Base-by-base conservation (phyloP, 2,888 invertebrate species). In the Drosophila nr. perissopoda region DNA sequence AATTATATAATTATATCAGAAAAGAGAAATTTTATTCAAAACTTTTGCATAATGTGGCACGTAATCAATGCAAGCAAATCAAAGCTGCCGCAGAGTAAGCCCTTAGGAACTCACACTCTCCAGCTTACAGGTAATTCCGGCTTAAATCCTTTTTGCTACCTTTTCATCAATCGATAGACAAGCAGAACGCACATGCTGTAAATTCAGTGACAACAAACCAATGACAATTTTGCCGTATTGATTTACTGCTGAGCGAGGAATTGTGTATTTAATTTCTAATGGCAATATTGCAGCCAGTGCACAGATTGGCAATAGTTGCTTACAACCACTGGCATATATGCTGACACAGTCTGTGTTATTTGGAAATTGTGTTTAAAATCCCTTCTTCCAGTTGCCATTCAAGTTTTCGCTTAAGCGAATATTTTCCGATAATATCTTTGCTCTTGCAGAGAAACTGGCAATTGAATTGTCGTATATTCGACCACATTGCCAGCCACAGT, bases 181-280 rank as follows among this genome's bases (percentile, higher is more conserved):
- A 51, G 25, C 42, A 27, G 4, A 11, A 16, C 18, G 42, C 31
- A 29, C 48, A 7, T 34, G 34, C 33, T 21, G 25, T 61, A 25
- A 45, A 53, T 66, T 52, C 36, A 27, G 27, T 51, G 49, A 21
- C 56, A 62, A 56, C 40, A 63, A 57, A 18, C 29, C 61, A 40
- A 77, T 65, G 3, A 1, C 21, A 42, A 13, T 42, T 11, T 21
- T 42, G 13, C 13, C 11, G 21, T 13, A 21, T 13, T 21, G 6
- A 21, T 42, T 42, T 6, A 42, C 8, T 8, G n/a, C 18, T 4
- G 4, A 38, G 4, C 38, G 8, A 18, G 8, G 8, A 38, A 42
- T n/a, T 6, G 3, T 42, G 42, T 42, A 16, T 16, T 36, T 16
- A 36, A 16, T 16, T 45, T 21, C 4, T 2, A 16, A 0, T 21